Percentiles rank a stretch among this genome's conserved stretches.
phyloP scores from a whole-genome alignment of 2,797 vertebrate genomes.

The Urocyon cinereoargenteus region DNA sequence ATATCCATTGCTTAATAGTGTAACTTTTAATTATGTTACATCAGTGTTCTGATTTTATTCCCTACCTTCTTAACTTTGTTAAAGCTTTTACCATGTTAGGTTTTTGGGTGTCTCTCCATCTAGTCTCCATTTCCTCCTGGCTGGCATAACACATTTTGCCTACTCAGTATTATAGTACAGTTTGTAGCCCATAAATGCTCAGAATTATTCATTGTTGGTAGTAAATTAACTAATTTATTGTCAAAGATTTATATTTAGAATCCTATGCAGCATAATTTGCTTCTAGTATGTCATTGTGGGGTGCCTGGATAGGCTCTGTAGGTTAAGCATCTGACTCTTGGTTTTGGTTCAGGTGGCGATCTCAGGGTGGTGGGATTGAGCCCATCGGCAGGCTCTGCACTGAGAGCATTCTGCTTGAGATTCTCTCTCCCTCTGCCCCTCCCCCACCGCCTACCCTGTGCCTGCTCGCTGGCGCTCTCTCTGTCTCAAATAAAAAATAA shows the following conservation, averaged over 20 bases:
- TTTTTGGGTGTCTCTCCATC: background rate
- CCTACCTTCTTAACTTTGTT: background rate
- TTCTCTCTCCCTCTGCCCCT: background rate
- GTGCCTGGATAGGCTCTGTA: background rate
- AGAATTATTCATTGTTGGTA: background rate
- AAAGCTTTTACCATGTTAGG: background rate
- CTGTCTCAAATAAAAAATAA: too few species aligned
- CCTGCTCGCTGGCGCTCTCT: too few species aligned
- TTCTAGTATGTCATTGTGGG: background rate
- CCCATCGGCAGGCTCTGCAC: background rate
- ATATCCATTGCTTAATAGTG: background rate
- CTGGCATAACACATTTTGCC: background rate
- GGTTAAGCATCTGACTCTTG: background rate
- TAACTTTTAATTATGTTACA: slow-evolving; percentile 30
- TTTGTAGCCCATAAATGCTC: background rate
- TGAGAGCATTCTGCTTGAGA: background rate
- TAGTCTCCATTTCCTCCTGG: background rate
- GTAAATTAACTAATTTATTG: slow-evolving; percentile 41
- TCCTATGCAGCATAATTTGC: background rate
- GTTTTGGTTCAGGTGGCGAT: background rate
- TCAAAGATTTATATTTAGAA: slow-evolving; percentile 15
- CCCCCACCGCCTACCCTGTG: too few species aligned
- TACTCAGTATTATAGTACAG: background rate
- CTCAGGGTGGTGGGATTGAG: background rate
- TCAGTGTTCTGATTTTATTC: slow-evolving; percentile 35